Conservation (phyloP, 2,888 invertebrate species). For the Pristionchus arcanus region DNA sequence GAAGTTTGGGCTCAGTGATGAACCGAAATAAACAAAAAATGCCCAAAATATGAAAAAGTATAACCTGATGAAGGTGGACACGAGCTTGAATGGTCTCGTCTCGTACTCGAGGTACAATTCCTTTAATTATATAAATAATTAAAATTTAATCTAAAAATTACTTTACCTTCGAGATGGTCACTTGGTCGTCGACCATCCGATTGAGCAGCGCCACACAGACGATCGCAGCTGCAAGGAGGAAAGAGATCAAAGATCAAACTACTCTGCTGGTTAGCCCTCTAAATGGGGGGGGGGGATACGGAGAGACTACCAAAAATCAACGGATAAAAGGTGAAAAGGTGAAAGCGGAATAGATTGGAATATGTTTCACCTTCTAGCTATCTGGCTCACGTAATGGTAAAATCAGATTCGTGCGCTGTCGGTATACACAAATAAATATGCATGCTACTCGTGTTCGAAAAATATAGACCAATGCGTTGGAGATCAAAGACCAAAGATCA, state of each 20-base stretch:
- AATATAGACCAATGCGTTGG: no score
- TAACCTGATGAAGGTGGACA: slow-evolving; percentile 42
- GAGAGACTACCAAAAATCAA: no score
- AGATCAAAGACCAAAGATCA: neutral
- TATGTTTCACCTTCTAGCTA: no score
- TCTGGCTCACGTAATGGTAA: no score
- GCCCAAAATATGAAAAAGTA: neutral
- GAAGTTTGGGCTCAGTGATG: neutral
- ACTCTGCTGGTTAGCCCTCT: slow-evolving; percentile 56
- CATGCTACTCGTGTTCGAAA: no score
- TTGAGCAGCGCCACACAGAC: slow-evolving; percentile 94
- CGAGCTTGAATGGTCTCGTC: slow-evolving; percentile 37
- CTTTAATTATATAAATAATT: neutral
- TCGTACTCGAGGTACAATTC: slow-evolving; percentile 36
- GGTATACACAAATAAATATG: no score
- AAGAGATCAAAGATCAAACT: neutral
- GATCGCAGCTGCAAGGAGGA: slow-evolving; percentile 85
- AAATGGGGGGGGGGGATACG: no score
- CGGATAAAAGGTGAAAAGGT: no score
- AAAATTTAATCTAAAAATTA: neutral
- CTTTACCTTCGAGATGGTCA: slow-evolving; percentile 79
- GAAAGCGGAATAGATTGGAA: no score
- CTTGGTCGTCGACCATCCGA: slow-evolving; percentile 94
- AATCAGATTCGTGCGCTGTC: no score
- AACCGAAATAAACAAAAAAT: no score